phyloP scores from a whole-genome alignment of 2,888 invertebrate genomes.

The Pollenia angustigena region DNA sequence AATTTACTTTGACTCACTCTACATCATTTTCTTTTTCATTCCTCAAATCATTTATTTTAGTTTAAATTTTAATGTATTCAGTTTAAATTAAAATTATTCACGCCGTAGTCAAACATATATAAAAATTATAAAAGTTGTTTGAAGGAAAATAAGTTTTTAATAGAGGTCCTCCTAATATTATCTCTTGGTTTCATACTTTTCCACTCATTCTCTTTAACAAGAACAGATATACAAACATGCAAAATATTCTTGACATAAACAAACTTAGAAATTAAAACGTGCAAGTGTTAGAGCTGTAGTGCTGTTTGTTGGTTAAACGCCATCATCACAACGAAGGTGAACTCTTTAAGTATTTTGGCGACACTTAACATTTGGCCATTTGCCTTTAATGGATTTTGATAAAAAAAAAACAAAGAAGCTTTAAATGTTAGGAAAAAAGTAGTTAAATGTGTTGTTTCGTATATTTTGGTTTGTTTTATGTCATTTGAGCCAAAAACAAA shows the following conservation, averaged over 20 bases:
- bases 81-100: too few species aligned
- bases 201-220: neutral
- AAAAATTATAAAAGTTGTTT: too few species aligned
- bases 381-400: slow-evolving; percentile 72
- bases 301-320: slow-evolving; percentile 40
- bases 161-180: neutral
- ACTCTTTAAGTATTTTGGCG: slow-evolving; percentile 71
- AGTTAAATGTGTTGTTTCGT: slow-evolving; percentile 48
- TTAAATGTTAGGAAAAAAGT: slow-evolving; percentile 1
- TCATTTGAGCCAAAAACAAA: slow-evolving; percentile 65
- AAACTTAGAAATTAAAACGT: neutral
- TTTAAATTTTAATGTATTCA: too few species aligned
- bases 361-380: slow-evolving; percentile 72
- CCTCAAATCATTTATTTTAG: too few species aligned
- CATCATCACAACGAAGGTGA: slow-evolving; percentile 63
- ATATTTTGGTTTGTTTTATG: slow-evolving; percentile 57
- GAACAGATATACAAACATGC: neutral
- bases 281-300: slow-evolving; percentile 10
- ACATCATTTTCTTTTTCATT: too few species aligned
- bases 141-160: neutral
- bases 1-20: too few species aligned
- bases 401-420: slow-evolving; percentile 37
- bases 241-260: slow-evolving; percentile 2
- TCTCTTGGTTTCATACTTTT: neutral
- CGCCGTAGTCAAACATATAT: too few species aligned